phyloP scores from a whole-genome alignment of 2,797 vertebrate genomes.

The Etheostoma nigrum region DNA sequence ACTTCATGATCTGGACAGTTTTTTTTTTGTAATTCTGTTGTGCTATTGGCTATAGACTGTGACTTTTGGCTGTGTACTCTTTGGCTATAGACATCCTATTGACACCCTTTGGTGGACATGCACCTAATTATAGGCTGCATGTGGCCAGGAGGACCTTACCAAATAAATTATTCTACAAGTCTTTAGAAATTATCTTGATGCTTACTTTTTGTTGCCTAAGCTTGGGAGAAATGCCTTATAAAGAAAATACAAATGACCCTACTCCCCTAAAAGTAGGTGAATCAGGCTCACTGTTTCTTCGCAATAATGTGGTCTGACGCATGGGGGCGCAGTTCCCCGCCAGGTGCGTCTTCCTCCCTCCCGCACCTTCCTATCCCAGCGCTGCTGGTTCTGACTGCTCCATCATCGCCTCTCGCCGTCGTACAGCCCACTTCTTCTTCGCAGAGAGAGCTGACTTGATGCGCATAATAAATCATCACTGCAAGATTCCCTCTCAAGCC shows the following conservation, averaged over 20 bases:
- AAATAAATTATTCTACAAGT: neutral
- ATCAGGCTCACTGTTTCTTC: neutral
- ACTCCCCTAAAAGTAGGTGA: neutral
- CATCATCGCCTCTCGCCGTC: constrained; percentile 58
- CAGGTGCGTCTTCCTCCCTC: constrained; percentile 71
- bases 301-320: constrained; percentile 43
- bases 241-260: neutral
- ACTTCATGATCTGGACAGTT: neutral
- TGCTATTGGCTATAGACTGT: no score
- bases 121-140: neutral
- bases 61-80: no score
- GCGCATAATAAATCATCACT: constrained; percentile 78
- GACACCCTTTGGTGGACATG: no score
- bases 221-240: neutral
- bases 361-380: constrained; percentile 64
- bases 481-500: constrained; percentile 57
- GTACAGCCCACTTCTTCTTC: constrained; percentile 56
- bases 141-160: no score
- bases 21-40: no score
- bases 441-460: constrained; percentile 72
- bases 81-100: neutral
- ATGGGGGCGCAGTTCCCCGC: constrained; percentile 76
- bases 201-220: neutral
- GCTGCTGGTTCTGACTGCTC: constrained; percentile 58
- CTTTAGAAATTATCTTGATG: neutral